Percentiles rank a stretch among this genome's conserved stretches.
phyloP scores from a whole-genome alignment of 2,888 invertebrate species.

The Falcaria lacertinaria region DNA sequence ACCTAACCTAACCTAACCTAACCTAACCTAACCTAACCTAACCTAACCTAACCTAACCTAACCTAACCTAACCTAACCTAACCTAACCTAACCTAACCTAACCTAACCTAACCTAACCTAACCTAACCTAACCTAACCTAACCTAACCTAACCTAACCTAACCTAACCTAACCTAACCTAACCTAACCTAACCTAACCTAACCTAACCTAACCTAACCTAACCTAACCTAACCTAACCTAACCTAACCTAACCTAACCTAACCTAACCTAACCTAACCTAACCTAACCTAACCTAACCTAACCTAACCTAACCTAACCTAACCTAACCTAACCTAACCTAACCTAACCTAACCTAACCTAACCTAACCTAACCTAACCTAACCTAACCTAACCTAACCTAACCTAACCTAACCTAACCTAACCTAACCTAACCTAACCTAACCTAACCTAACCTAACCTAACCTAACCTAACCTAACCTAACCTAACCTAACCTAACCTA shows the following conservation, averaged over 20 bases:
- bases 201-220: conserved; percentile 10
- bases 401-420: conserved; percentile 15
- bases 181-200: conserved; percentile 11
- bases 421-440: conserved; percentile 15
- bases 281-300: conserved; percentile 11
- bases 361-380: conserved; percentile 10
- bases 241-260: conserved; percentile 9
- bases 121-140: conserved; percentile 15
- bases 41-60: conserved; percentile 19
- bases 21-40: conserved; percentile 19
- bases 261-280: conserved; percentile 12
- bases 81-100: conserved; percentile 11
- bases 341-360: conserved; percentile 10
- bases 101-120: conserved; percentile 10
- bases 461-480: conserved; percentile 15
- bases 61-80: conserved; percentile 14
- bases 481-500: conserved; percentile 12
- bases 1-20: conserved; percentile 14
- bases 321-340: conserved; percentile 10
- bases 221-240: conserved; percentile 10
- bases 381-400: conserved; percentile 13
- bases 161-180: conserved; percentile 14
- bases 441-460: conserved; percentile 15
- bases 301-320: conserved; percentile 10
- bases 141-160: conserved; percentile 15